phyloP scores from a whole-genome alignment of 2,888 invertebrate species.

The Dioctria linearis region DNA sequence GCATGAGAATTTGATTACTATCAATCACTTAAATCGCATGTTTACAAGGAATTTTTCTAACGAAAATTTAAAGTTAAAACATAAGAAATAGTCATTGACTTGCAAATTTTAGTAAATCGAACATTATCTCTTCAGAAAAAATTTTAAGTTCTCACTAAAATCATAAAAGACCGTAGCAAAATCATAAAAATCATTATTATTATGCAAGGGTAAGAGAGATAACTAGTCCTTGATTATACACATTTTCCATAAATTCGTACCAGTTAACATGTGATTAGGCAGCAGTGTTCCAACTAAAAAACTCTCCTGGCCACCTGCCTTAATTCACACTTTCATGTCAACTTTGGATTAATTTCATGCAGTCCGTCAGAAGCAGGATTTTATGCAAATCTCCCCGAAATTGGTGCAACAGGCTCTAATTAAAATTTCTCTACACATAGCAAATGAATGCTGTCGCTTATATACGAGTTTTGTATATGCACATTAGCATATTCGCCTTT shows the following conservation, averaged over 20 bases:
- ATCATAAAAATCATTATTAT: slow-evolving; percentile 14
- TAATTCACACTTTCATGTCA: slow-evolving; percentile 45
- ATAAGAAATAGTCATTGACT: too few relatives aligned
- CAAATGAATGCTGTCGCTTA: neutral
- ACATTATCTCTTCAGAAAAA: neutral
- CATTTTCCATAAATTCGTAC: slow-evolving; percentile 8
- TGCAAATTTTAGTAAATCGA: neutral
- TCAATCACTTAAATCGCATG: too few relatives aligned
- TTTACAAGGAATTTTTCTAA: too few relatives aligned
- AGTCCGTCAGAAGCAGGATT: slow-evolving; percentile 23
- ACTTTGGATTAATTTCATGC: slow-evolving; percentile 28
- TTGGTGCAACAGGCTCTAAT: slow-evolving; percentile 38
- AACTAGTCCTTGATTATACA: slow-evolving; percentile 5
- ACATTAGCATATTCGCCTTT: neutral
- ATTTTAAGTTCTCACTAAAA: neutral
- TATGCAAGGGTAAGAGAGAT: neutral
- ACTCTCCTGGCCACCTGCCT: slow-evolving; percentile 31
- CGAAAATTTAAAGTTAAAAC: too few relatives aligned
- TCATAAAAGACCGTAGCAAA: slow-evolving; percentile 20
- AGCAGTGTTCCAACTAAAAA: neutral
- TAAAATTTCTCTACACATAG: slow-evolving; percentile 21
- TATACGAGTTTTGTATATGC: neutral
- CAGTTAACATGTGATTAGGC: slow-evolving; percentile 40
- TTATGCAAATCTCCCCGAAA: slow-evolving; percentile 34
- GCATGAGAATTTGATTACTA: too few relatives aligned